These are phyloP conservation scores for Mesochorus sp. DNA, from an alignment of 2,888 invertebrate species.

Conservation along the genomic window DNA sequence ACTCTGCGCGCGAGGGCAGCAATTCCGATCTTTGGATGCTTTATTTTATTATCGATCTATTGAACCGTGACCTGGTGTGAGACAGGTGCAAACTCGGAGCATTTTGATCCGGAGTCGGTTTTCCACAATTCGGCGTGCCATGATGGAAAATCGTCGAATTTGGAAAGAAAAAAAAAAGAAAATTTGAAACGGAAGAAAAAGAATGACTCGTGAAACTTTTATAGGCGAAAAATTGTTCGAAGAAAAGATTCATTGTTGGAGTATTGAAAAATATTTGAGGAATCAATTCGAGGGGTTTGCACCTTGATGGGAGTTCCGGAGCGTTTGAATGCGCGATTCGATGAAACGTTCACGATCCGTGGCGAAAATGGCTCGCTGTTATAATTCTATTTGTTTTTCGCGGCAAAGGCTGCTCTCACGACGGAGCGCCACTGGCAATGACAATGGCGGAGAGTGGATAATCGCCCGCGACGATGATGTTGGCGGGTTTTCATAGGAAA, in stretches of 20 bases:
- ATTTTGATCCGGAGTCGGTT: constrained; percentile 14
- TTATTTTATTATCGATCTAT: constrained; percentile 50
- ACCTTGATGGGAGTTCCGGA: too few species aligned
- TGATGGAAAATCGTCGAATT: background rate
- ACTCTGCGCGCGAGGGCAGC: background rate
- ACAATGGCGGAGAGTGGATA: constrained; percentile 14
- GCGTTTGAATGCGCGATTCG: too few species aligned
- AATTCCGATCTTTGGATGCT: constrained; percentile 20
- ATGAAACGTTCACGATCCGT: too few species aligned
- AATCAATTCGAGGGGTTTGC: too few species aligned
- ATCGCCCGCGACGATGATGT: constrained; percentile 34
- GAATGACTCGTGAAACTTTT: too few species aligned
- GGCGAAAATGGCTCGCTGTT: background rate
- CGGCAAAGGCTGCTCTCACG: background rate
- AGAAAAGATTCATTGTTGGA: too few species aligned
- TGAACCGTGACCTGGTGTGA: constrained; percentile 67
- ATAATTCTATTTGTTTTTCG: background rate
- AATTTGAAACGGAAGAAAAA: background rate
- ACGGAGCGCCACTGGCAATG: constrained; percentile 2
- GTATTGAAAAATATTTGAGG: too few species aligned
- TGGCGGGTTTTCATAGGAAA: constrained; percentile 18
- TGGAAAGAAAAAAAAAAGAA: background rate
- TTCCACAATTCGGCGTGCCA: constrained; percentile 7
- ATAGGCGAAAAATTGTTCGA: too few species aligned
- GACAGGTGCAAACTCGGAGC: constrained; percentile 73